Percentiles rank a stretch among this genome's conserved stretches.
Evolutionary conservation across 2,797 vertebrate species (phyloP).

Genomic region (Bradypodion ventrale): DNA sequence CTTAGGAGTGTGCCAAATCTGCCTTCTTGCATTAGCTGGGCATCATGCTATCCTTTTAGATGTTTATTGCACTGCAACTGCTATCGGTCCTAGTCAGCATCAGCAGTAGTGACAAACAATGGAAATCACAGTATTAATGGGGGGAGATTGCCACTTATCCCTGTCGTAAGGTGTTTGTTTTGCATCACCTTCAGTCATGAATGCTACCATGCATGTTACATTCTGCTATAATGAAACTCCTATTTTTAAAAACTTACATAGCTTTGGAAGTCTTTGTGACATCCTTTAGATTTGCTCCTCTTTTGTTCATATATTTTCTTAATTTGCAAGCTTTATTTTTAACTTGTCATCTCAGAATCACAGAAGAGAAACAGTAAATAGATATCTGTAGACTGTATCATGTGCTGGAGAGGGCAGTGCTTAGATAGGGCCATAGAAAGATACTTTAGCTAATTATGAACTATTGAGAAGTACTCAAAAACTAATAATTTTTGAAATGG

Average conservation of each 20-base stretch:
- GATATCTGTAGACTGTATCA: neutral
- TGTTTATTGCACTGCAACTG: no score
- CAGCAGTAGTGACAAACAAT: no score
- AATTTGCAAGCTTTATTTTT: conserved; percentile 1
- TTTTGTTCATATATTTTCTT: neutral
- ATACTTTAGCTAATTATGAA: neutral
- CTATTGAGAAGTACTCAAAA: neutral
- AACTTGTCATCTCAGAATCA: neutral
- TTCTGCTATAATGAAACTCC: neutral
- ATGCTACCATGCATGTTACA: neutral
- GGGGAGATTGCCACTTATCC: no score
- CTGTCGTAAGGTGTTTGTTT: no score
- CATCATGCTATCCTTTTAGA: no score
- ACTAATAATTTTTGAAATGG: neutral
- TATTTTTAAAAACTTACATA: neutral
- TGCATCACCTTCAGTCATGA: neutral
- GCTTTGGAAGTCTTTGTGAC: neutral
- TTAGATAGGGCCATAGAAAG: neutral
- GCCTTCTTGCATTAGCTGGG: neutral
- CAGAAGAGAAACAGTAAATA: neutral
- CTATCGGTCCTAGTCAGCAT: no score
- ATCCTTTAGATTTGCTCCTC: neutral
- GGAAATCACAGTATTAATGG: no score
- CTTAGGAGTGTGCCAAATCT: neutral
- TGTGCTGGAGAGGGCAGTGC: neutral